Evolutionary conservation across 2,797 vertebrate species (phyloP).

Genomic region (Clarias fuscus): DNA sequence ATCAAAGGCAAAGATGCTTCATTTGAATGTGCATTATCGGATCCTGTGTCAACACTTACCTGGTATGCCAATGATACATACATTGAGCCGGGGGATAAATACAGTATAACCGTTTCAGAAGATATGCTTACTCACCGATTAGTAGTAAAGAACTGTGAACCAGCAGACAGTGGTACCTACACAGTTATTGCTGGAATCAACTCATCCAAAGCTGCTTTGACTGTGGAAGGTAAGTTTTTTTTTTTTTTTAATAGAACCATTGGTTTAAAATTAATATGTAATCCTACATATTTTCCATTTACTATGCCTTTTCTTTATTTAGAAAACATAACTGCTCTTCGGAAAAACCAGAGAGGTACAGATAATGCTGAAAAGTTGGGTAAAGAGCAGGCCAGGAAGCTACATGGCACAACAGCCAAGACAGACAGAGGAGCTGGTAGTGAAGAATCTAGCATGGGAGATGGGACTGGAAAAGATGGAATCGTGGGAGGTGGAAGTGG

Average conservation of each 20-base stretch:
- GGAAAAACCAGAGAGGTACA: constrained; percentile 49
- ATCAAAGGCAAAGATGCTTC: constrained; percentile 70
- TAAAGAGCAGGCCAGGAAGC: constrained; percentile 40
- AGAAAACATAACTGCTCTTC: constrained; percentile 60
- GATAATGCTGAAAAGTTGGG: constrained; percentile 51
- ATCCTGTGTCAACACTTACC: constrained; percentile 70
- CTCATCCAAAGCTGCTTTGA: constrained; percentile 78
- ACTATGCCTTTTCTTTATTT: constrained; percentile 21
- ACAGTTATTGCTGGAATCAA: constrained; percentile 75
- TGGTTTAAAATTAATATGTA: neutral
- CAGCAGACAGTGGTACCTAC: constrained; percentile 79
- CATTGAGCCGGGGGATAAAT: constrained; percentile 73
- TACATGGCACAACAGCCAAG: constrained; percentile 6
- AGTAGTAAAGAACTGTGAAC: constrained; percentile 69
- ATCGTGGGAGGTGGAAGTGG: neutral
- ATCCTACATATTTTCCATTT: neutral
- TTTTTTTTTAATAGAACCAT: neutral
- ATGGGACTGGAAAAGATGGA: constrained; percentile 27
- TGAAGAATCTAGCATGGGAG: neutral
- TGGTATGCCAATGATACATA: constrained; percentile 77
- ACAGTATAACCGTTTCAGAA: constrained; percentile 75
- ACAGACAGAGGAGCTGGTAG: constrained; percentile 21
- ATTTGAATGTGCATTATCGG: constrained; percentile 79
- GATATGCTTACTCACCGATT: constrained; percentile 82
- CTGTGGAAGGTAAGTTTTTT: constrained; percentile 74